phyloP scores from a whole-genome alignment of 2,113 vertebrate genomes.

The Tachuris rubrigastra region DNA sequence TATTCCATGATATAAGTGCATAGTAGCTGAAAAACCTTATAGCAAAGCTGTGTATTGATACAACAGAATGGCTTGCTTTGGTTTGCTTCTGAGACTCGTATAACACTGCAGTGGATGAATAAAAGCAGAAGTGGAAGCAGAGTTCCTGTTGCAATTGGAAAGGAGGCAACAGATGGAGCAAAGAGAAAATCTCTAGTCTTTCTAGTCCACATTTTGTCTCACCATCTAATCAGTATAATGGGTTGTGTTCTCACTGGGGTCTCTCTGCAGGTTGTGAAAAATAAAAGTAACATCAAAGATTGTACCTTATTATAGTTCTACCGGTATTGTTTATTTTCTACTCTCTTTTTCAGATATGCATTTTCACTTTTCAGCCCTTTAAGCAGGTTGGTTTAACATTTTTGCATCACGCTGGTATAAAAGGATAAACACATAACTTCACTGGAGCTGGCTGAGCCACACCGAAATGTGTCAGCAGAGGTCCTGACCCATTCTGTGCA shows the following conservation, averaged over 20 bases:
- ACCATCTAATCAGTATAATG: neutral
- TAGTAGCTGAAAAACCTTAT: neutral
- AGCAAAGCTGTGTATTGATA: neutral
- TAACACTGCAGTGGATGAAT: neutral
- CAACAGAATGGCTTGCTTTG: neutral
- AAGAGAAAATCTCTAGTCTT: neutral
- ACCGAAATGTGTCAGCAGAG: neutral
- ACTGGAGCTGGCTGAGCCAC: neutral
- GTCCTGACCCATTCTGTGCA: neutral
- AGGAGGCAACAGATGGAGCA: slow-evolving; percentile 1
- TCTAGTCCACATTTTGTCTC: neutral
- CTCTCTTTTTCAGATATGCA: neutral
- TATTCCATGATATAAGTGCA: neutral
- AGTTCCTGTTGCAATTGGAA: slow-evolving; percentile 1
- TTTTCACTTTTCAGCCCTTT: neutral
- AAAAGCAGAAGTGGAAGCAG: slow-evolving; percentile 2
- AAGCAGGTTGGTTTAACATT: neutral
- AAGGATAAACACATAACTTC: neutral
- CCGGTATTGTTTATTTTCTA: neutral
- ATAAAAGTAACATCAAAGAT: neutral
- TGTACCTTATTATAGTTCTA: neutral
- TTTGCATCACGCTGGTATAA: neutral
- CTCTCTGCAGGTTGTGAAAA: neutral
- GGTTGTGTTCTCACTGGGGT: neutral
- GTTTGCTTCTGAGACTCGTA: neutral